Evolutionary conservation across 1,140 invertebrate genomes (phyloP).

Genomic region (Trachymyrmex cornetzi): DNA sequence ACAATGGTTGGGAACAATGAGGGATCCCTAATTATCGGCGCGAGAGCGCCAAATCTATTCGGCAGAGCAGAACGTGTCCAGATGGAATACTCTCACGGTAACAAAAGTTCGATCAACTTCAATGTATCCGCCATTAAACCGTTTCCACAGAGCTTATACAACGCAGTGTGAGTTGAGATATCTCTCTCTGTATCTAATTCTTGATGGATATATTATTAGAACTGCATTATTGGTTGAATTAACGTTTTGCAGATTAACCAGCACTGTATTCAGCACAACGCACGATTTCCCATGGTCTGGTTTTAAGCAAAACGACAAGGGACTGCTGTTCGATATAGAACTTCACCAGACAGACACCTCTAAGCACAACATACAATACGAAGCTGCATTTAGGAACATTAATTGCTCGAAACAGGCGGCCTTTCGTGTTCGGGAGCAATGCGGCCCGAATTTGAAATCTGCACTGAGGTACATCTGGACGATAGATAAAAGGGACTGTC

Average conservation of each 20-base stretch:
- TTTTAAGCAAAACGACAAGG: slow-evolving; percentile 90
- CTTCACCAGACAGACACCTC: slow-evolving; percentile 88
- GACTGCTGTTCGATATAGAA: slow-evolving; percentile 89
- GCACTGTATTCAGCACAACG: slow-evolving; percentile 90
- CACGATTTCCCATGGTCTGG: slow-evolving; percentile 94
- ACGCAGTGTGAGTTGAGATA: slow-evolving; percentile 81
- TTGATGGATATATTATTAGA: slow-evolving; percentile 17
- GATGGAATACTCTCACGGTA: slow-evolving; percentile 92
- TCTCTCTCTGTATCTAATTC: slow-evolving; percentile 2
- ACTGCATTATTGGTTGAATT: slow-evolving; percentile 5
- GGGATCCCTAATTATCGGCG: slow-evolving; percentile 91
- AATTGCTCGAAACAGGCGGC: slow-evolving; percentile 89
- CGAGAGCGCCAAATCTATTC: slow-evolving; percentile 92
- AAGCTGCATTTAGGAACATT: slow-evolving; percentile 93
- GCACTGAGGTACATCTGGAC: slow-evolving; percentile 92
- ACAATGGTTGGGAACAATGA: slow-evolving; percentile 95
- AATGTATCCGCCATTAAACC: slow-evolving; percentile 92
- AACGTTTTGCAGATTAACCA: slow-evolving; percentile 88
- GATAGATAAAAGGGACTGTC: slow-evolving; percentile 92
- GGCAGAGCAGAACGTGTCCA: slow-evolving; percentile 93
- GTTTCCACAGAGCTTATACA: slow-evolving; percentile 86
- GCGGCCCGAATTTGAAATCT: slow-evolving; percentile 95
- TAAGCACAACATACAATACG: slow-evolving; percentile 94
- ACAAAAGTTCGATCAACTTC: slow-evolving; percentile 91
- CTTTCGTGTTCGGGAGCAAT: slow-evolving; percentile 94